Conservation (phyloP, 2,113 vertebrate species). For the Baryphthengus martii region DNA sequence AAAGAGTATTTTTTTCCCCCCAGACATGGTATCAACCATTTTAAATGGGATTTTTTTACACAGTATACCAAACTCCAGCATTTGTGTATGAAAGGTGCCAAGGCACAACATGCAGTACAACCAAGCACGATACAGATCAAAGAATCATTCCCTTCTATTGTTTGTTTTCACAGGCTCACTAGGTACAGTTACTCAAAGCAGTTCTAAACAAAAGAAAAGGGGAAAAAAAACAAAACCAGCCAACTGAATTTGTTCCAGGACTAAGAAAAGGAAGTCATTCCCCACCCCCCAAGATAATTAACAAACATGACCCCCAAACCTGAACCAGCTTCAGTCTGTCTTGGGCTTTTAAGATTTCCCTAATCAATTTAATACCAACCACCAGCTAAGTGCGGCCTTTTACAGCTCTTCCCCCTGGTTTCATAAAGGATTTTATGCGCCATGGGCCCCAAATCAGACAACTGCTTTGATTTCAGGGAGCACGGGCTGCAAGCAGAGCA, state of each 20-base stretch:
- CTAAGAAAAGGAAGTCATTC: background rate
- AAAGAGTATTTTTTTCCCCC: background rate
- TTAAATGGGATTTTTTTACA: background rate
- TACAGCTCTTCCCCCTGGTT: background rate
- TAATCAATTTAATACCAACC: background rate
- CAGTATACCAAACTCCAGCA: background rate
- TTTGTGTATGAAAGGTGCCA: background rate
- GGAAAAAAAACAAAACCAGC: rapidly evolving
- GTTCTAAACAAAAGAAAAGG: background rate
- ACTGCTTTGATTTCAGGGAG: background rate
- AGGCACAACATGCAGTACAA: background rate
- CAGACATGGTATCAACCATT: background rate
- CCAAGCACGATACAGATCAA: background rate
- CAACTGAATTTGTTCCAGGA: no score
- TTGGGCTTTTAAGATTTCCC: background rate
- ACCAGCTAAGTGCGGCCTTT: background rate
- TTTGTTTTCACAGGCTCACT: background rate
- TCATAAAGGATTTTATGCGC: background rate
- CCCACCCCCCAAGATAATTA: background rate
- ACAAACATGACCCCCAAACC: background rate
- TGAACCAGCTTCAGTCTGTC: background rate
- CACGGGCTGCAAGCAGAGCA: background rate
- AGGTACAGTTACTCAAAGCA: background rate
- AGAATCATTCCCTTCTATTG: background rate
- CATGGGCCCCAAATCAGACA: background rate